Base-by-base conservation (phyloP, 2,113 vertebrate genomes). In the Ochotona curzoniae region DNA sequence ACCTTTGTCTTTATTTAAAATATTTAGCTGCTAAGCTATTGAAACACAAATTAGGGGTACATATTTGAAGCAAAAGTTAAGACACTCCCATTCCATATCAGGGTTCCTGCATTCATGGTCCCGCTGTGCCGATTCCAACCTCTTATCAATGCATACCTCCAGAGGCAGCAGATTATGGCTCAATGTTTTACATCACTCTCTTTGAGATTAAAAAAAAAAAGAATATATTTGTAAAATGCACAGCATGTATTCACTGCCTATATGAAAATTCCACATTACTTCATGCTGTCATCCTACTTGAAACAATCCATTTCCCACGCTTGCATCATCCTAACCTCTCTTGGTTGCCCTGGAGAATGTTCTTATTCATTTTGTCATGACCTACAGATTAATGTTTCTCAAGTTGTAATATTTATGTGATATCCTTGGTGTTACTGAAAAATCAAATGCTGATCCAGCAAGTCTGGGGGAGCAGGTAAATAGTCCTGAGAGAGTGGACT, bases 1-100 rank as follows among this genome's bases (percentile, higher is more conserved):
- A n/a, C 78, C 73, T 49, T 76, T 49, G 61, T 81, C 88, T 96
- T 71, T 66, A 18, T 17, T 74, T 63, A 67, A 44, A 44, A 44
- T 86, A 74, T 75, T 85, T 89, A n/a, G 28, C 38, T 35, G 23
- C 5, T 82, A 89, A 66, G 47, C 8, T 63, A 60, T 10, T 87
- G 26, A 76, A 60, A 63, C 32, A 69, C 11, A 14, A n/a, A 75
- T 0, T 49, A 10, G 60, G 49, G 79, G 8, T 28, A 1, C 26
- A 61, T 18, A 44, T 44, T 44, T 44, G 38, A 44, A 44, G 38
- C 38, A 44, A 44, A 44, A n/a, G n/a, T n/a, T n/a, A n/a, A n/a
- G n/a, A n/a, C n/a, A n/a, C n/a, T n/a, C n/a, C n/a, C n/a, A n/a
- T n/a, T n/a, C n/a, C n/a, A 44, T 44, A 44, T 44, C 38, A 44